Conservation (phyloP, 2,113 vertebrate genomes). For the Suncus etruscus region DNA sequence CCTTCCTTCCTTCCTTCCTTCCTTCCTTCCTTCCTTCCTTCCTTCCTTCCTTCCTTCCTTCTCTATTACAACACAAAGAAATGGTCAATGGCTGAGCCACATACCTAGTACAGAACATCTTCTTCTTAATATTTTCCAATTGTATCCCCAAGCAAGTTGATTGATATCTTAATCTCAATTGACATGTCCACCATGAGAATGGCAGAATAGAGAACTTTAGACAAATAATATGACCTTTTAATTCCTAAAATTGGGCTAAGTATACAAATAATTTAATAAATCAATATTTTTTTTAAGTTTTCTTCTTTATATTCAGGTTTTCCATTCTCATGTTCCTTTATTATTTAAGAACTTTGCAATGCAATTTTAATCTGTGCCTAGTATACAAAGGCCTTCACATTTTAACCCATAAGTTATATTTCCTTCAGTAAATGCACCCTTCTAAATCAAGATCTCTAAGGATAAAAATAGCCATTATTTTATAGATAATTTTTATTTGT, state of each 20-base stretch:
- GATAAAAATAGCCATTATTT: not conserved
- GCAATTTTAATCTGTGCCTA: not conserved
- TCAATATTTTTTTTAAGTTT: slow-evolving; percentile 29
- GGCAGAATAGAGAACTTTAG: not conserved
- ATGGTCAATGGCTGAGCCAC: too few relatives aligned
- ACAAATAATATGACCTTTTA: not conserved
- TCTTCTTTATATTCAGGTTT: slow-evolving; percentile 14
- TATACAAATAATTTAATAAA: not conserved
- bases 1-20: too few relatives aligned
- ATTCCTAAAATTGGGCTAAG: not conserved
- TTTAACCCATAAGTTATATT: not conserved
- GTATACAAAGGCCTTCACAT: not conserved
- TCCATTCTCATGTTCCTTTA: not conserved
- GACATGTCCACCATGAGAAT: not conserved
- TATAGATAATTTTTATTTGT: slow-evolving; percentile 13
- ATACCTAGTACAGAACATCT: too few relatives aligned
- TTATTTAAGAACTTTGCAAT: slow-evolving; percentile 44
- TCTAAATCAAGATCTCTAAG: not conserved
- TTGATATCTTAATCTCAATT: slow-evolving; percentile 20
- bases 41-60: too few relatives aligned
- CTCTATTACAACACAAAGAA: too few relatives aligned
- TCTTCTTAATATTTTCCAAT: not conserved
- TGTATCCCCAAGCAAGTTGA: not conserved
- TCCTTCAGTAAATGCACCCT: not conserved
- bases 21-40: too few relatives aligned